Conservation (phyloP, 2,888 invertebrate species). For the Sussaba pulchella region DNA sequence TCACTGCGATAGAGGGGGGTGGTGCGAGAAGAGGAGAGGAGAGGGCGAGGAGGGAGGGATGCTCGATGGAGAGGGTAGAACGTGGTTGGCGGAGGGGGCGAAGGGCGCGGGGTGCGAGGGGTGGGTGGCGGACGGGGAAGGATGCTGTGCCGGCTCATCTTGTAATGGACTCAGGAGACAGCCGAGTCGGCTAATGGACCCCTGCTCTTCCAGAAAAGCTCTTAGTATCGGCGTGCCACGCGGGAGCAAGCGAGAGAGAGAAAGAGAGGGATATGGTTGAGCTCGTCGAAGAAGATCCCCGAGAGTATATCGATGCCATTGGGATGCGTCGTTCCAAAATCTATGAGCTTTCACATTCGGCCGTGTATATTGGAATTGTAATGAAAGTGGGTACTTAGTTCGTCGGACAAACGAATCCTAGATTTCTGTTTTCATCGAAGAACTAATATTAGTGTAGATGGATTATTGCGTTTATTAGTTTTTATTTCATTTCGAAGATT, state of each 20-base stretch:
- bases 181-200: constrained; percentile 84
- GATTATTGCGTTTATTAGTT: constrained; percentile 46
- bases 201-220: constrained; percentile 83
- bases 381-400: constrained; percentile 38
- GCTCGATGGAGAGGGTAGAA: too few relatives aligned
- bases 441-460: constrained; percentile 20
- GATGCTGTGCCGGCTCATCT: constrained; percentile 80
- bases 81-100: too few relatives aligned
- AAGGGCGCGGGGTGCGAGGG: constrained; percentile 71
- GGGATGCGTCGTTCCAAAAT: constrained; percentile 77
- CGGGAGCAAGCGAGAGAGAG: constrained; percentile 61
- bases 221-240: constrained; percentile 81
- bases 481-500: too few relatives aligned
- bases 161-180: constrained; percentile 85
- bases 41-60: too few relatives aligned
- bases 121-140: constrained; percentile 72
- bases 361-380: constrained; percentile 28
- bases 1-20: too few relatives aligned
- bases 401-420: neutral
- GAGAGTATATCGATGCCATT: constrained; percentile 80
- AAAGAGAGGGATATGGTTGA: constrained; percentile 22
- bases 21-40: too few relatives aligned
- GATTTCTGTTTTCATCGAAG: constrained; percentile 23
- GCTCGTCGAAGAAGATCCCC: constrained; percentile 33
- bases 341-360: constrained; percentile 59